Evolutionary conservation across 2,797 vertebrate genomes (phyloP), one percentile per base, ranked within the genome.

Genomic region (Microchirus variegatus): DNA sequence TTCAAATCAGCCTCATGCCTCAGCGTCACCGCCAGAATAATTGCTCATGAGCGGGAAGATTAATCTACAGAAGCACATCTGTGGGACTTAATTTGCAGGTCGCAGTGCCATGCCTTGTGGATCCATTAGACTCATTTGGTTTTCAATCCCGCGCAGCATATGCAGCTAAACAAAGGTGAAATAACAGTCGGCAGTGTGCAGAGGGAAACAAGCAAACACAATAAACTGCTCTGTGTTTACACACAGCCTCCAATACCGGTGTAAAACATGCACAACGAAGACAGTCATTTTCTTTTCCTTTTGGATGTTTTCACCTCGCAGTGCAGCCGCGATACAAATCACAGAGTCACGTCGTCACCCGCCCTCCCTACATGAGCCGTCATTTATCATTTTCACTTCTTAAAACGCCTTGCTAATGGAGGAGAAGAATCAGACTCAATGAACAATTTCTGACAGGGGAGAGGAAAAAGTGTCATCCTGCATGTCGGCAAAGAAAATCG

Each of bases 41-140:
- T 87, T 89, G 85, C 86, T 83, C 57, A 47, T 80, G 87, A 90
- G 83, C 78, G 49, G 72, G 70, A 79, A 89, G 87, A 91, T 91
- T 88, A 90, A 91, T 93, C 93, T 90, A 81, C 87, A 91, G 78
- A 80, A 81, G 84, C 87, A 89, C 92, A 91, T 91, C 88, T 91
- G 91, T 70, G 78, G 74, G 84, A 92, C 89, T 87, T 90, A 66
- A 89, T 91, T 90, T 85, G 85, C 56, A 59, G 77, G 85, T 78
- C 52, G 37, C 65, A 9, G 65, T 64, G 69, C 71, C 51, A 38
- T 70, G 79, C 82, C 75, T 80, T 48, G 73, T 76, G 77, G 78
- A 81, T 77, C 83, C 81, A 82, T 89, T 80, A 79, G 72, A 56
- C 65, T 78, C 74, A 72, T 85, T 87, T 75, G 64, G 60, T 70